phyloP scores from a whole-genome alignment of 2,113 vertebrate species.

The Pelodiscus sinensis region DNA sequence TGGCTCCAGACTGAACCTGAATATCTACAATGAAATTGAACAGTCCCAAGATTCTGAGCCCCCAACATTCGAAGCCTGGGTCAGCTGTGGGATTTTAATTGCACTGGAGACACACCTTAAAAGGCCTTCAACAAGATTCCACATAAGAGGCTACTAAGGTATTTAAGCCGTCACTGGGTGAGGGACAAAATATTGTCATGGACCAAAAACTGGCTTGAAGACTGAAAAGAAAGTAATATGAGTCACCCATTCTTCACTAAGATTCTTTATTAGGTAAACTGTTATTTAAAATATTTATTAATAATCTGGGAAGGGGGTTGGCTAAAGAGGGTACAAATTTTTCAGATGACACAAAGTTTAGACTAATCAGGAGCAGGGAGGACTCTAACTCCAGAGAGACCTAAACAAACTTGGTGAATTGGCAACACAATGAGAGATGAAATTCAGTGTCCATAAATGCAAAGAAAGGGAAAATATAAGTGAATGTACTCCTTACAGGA shows the following conservation, averaged over 20 bases:
- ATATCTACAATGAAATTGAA: too few species aligned
- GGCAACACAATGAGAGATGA: background rate
- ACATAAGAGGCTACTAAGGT: background rate
- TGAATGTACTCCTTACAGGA: background rate
- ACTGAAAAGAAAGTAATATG: background rate
- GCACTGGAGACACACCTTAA: too few species aligned
- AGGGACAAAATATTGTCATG: background rate
- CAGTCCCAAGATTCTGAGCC: too few species aligned
- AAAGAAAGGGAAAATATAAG: background rate
- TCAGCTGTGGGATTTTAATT: too few species aligned
- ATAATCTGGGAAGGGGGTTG: background rate
- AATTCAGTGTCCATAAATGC: background rate
- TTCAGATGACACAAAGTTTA: background rate
- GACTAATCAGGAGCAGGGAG: background rate
- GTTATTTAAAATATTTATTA: background rate
- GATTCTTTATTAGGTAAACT: background rate
- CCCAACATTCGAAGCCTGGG: too few species aligned
- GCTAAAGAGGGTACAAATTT: background rate
- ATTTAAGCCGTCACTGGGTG: background rate
- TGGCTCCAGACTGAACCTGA: too few species aligned
- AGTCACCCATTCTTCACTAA: background rate
- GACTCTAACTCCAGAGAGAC: background rate
- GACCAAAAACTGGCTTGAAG: background rate
- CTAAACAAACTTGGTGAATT: too few species aligned
- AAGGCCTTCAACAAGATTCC: background rate